Evolutionary conservation across 2,113 vertebrate genomes (phyloP), one percentile per base, ranked within the genome.

Genomic region (Coptodon bakossiorum): DNA sequence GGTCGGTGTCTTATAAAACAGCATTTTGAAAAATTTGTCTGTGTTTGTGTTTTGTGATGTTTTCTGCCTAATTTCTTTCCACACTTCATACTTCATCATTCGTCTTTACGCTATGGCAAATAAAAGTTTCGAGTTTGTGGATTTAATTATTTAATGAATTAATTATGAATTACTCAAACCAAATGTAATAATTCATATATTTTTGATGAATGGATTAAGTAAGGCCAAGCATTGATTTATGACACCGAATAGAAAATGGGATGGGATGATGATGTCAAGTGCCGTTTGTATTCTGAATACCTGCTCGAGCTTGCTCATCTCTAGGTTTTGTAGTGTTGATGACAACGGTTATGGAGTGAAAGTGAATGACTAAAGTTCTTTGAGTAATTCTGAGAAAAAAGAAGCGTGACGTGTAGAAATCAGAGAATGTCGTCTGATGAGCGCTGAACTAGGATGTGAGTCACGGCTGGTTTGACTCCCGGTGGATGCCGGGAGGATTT

Each of bases 361-460:
- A 87, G 52, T 85, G 43, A 68, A 68, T 38, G 63, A 68, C 34
- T 68, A 68, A 68, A 68, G 87, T 38, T 61, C 9, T 71, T 31
- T 36, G 48, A 91, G 83, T 80, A 91, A 90, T 82, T 83, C 73
- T 82, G 31, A 38, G 68, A 66, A 91, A 79, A 82, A 80, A 83
- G 91, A 43, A 53, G 45, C 5, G 6, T 45, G 7, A 86, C 16
- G 29, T 61, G 52, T 36, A 83, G 82, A 57, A 66, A 63, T 43
- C 22, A 8, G 63, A 73, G 19, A 57, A 81, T 54, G 9, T 63
- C 85, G 80, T 90, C 38, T 87, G 54, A 88, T 82, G 29, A 83
- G 29, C 6, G 43, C 61, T 9, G 82, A 48, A 9, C 48, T 83
- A 45, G 34, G 31, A 84, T 63, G 73, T 93, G 92, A 94, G 86